Conservation (phyloP, 2,797 vertebrate species). For the Eleutherodactylus coqui region DNA sequence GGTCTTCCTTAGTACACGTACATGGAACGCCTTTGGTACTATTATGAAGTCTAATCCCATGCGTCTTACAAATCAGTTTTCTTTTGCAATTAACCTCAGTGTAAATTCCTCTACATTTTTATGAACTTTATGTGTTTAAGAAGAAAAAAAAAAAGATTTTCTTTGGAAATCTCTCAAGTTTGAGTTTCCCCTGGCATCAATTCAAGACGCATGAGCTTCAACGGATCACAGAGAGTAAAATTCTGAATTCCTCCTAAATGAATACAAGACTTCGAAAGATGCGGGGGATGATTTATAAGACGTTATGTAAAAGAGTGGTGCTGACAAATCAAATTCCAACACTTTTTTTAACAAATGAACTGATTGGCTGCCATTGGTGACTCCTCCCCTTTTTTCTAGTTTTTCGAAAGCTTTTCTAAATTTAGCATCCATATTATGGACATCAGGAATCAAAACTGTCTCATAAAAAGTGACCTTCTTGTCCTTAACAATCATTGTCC, state of each 20-base stretch:
- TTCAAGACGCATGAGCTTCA: slow-evolving; percentile 19
- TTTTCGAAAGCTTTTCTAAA: neutral
- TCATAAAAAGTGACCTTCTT: no score
- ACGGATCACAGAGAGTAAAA: slow-evolving; percentile 27
- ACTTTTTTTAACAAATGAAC: neutral
- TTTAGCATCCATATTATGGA: neutral
- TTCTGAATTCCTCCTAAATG: neutral
- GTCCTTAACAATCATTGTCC: neutral
- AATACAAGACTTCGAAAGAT: slow-evolving; percentile 39
- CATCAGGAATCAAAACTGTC: neutral
- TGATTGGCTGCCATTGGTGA: neutral
- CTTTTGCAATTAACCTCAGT: slow-evolving; percentile 39
- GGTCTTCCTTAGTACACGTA: slow-evolving; percentile 26
- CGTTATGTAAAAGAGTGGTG: neutral
- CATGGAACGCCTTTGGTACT: neutral
- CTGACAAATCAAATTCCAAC: slow-evolving; percentile 8
- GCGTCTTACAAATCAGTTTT: slow-evolving; percentile 33
- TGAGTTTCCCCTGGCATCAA: slow-evolving; percentile 34
- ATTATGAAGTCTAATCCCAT: slow-evolving; percentile 1
- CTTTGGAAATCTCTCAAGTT: slow-evolving; percentile 38
- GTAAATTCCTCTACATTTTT: slow-evolving; percentile 48
- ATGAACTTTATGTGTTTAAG: slow-evolving; percentile 33
- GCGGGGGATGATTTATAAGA: neutral
- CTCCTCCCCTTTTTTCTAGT: neutral
- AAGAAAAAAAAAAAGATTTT: slow-evolving; percentile 20